Percentiles rank a stretch among this genome's conserved stretches.
These are phyloP conservation scores for Onthophagus taurus DNA, from an alignment of 1,140 invertebrate species.

Conservation along the genomic window DNA sequence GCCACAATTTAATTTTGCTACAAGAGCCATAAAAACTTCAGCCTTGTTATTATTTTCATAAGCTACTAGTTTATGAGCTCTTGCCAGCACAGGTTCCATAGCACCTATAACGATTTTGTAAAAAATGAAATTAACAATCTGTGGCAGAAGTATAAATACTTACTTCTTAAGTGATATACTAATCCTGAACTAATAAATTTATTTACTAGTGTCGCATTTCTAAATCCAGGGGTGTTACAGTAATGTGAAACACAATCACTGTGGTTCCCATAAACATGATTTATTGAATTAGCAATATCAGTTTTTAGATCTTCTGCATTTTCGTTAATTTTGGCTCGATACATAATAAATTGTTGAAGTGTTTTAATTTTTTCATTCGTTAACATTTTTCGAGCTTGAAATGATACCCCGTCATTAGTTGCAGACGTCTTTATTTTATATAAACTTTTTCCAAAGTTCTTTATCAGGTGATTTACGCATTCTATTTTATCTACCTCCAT, in stretches of 20 bases:
- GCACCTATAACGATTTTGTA: not conserved
- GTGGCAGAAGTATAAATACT: not conserved
- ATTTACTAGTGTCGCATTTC: not conserved
- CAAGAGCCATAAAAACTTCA: slow-evolving; percentile 1
- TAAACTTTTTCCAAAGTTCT: slow-evolving; percentile 5
- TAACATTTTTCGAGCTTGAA: not conserved
- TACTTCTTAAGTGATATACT: not conserved
- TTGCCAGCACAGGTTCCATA: not conserved
- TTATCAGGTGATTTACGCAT: slow-evolving; percentile 9
- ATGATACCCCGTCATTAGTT: not conserved
- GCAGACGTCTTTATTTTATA: not conserved
- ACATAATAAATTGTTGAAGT: not conserved
- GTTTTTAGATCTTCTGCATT: not conserved
- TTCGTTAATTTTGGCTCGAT: not conserved
- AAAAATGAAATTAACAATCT: not conserved
- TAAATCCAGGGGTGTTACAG: not conserved
- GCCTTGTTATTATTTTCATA: slow-evolving; percentile 1
- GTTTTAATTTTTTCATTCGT: not conserved
- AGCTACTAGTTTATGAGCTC: not conserved
- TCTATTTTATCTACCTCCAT: not conserved
- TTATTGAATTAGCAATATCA: not conserved
- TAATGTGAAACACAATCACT: not conserved
- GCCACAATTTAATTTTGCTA: not conserved
- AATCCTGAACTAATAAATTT: not conserved
- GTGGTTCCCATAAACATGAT: slow-evolving; percentile 8